phyloP scores from a whole-genome alignment of 53 echinoderm and acorn worm genomes.

The Echinometra lucunter region DNA sequence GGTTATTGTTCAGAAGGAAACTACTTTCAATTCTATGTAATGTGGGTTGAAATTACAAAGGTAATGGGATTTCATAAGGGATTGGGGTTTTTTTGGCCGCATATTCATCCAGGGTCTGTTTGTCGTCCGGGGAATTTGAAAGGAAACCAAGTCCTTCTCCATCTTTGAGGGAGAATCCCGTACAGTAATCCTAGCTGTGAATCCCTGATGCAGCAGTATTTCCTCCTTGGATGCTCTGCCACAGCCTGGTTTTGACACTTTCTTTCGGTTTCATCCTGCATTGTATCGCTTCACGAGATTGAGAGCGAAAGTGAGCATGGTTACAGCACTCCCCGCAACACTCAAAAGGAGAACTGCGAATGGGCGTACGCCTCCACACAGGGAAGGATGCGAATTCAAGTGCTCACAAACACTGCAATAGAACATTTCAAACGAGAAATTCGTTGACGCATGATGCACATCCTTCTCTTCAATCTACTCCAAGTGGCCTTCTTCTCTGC shows the following conservation, averaged over 20 bases:
- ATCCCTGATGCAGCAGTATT: not conserved
- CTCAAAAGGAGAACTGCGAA: not conserved
- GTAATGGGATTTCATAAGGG: not conserved
- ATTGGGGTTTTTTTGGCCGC: not conserved
- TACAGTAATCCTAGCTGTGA: not conserved
- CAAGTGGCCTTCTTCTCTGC: constrained; percentile 18
- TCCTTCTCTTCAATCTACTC: constrained; percentile 2
- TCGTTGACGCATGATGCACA: not conserved
- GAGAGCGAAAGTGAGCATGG: not conserved
- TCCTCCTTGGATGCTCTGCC: not conserved
- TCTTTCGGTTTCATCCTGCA: not conserved
- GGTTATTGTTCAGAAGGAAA: too few relatives aligned
- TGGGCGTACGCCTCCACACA: not conserved
- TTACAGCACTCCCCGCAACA: not conserved
- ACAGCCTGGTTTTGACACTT: not conserved
- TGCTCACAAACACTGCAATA: not conserved
- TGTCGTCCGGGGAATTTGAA: constrained; percentile 14
- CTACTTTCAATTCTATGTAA: not conserved
- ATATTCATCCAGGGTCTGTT: not conserved
- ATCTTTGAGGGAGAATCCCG: not conserved
- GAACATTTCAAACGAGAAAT: not conserved
- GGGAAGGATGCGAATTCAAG: not conserved
- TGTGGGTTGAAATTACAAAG: not conserved
- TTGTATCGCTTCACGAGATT: not conserved
- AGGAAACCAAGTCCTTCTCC: constrained; percentile 34